Evolutionary conservation across 2,888 invertebrate species (phyloP).

Genomic region (Drosophila borborema): DNA sequence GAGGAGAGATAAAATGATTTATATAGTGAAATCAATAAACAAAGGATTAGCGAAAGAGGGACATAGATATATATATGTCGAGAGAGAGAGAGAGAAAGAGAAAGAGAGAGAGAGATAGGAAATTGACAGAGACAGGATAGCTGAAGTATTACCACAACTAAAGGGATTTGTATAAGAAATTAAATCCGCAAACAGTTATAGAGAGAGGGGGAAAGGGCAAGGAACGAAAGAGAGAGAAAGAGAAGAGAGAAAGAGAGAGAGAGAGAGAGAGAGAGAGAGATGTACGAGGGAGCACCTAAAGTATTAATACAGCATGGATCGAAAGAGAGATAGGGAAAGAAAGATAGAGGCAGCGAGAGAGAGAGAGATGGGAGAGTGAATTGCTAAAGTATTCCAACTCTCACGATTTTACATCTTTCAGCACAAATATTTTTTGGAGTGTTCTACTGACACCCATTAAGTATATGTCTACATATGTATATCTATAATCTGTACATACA

Average conservation of each 20-base stretch:
- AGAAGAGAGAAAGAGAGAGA: too few relatives aligned
- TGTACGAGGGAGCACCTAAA: too few relatives aligned
- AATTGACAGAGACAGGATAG: neutral
- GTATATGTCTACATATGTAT: neutral
- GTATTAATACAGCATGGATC: too few relatives aligned
- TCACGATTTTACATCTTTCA: constrained; percentile 1
- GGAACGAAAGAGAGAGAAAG: too few relatives aligned
- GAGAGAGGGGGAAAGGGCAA: too few relatives aligned
- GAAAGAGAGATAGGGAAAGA: neutral
- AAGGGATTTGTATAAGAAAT: too few relatives aligned
- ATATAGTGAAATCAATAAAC: too few relatives aligned
- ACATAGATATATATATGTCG: neutral
- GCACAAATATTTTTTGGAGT: constrained; percentile 2
- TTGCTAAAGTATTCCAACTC: neutral
- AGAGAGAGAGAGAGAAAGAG: neutral
- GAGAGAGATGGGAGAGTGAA: neutral
- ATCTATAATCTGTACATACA: neutral
- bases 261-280: too few relatives aligned
- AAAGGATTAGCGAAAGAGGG: too few relatives aligned
- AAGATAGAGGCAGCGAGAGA: neutral
- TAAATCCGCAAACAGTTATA: too few relatives aligned
- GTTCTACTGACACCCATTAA: constrained; percentile 28
- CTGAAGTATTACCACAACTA: too few relatives aligned
- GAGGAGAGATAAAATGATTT: too few relatives aligned
- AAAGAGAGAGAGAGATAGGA: neutral